phyloP scores from a whole-genome alignment of 2,113 vertebrate species.

The Arothron firmamentum region DNA sequence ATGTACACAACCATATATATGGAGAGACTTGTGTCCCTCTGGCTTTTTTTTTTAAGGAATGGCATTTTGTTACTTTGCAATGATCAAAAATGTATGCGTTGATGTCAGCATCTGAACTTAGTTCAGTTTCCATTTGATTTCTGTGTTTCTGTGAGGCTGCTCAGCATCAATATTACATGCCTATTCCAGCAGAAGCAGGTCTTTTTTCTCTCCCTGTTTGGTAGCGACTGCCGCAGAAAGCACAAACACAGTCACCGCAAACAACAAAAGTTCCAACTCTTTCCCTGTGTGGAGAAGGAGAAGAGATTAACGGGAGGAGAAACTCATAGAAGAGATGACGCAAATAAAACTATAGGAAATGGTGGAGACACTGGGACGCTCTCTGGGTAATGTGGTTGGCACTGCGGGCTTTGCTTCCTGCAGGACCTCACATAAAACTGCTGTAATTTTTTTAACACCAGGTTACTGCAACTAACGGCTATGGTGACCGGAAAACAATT shows the following conservation, averaged over 20 bases:
- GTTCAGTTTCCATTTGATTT: slow-evolving; percentile 70
- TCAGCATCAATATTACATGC: slow-evolving; percentile 74
- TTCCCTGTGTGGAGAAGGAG: slow-evolving; percentile 46
- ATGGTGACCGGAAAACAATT: slow-evolving; percentile 66
- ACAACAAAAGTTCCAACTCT: slow-evolving; percentile 58
- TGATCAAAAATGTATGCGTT: slow-evolving; percentile 72
- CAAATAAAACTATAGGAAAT: slow-evolving; percentile 5
- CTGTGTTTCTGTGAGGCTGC: slow-evolving; percentile 57
- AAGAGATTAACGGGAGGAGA: slow-evolving; percentile 23
- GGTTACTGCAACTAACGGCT: slow-evolving; percentile 33
- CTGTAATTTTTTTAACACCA: slow-evolving; percentile 53
- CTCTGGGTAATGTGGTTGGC: slow-evolving; percentile 22
- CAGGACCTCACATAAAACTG: slow-evolving; percentile 39
- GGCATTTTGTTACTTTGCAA: slow-evolving; percentile 48
- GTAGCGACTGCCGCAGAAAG: slow-evolving; percentile 49
- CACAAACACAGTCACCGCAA: slow-evolving; percentile 52
- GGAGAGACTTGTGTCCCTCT: slow-evolving; percentile 22
- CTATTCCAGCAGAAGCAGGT: slow-evolving; percentile 40
- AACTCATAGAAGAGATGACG: slow-evolving; percentile 3
- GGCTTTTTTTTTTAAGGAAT: slow-evolving; percentile 51
- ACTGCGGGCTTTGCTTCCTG: slow-evolving; percentile 2
- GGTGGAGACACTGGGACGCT: not conserved
- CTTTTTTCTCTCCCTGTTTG: slow-evolving; percentile 42
- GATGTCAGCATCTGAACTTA: slow-evolving; percentile 69
- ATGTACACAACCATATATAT: no score